Evolutionary conservation across 2,797 vertebrate genomes (phyloP).

Genomic region (Coregonus ussuriensis): DNA sequence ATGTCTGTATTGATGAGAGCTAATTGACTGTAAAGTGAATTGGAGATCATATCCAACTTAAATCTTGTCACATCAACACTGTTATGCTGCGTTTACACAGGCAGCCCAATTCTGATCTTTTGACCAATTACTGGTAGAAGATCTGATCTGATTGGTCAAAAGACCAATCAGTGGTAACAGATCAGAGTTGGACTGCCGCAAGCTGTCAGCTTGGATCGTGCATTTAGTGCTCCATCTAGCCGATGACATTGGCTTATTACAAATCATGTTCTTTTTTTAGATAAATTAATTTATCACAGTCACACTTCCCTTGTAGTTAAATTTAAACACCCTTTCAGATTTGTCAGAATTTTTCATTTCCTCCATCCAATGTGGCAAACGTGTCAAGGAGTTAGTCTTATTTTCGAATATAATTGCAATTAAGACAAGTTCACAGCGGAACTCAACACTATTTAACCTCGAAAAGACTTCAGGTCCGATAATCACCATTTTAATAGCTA

Average conservation of each 20-base stretch:
- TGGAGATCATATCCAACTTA: not conserved
- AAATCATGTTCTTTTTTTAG: not conserved
- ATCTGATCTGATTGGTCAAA: too few relatives aligned
- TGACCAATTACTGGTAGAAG: too few relatives aligned
- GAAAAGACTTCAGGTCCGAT: conserved; percentile 54
- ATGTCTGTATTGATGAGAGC: conserved; percentile 44
- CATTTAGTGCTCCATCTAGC: not conserved
- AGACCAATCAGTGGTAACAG: too few relatives aligned
- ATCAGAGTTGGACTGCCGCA: too few relatives aligned
- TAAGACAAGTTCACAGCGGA: conserved; percentile 61
- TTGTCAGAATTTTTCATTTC: conserved; percentile 34
- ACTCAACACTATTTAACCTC: conserved; percentile 62
- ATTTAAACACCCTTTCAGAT: not conserved
- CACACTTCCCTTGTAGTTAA: not conserved
- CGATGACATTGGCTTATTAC: not conserved
- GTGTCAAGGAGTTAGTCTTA: conserved; percentile 45
- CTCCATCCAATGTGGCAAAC: conserved; percentile 31
- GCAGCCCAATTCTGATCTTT: not conserved
- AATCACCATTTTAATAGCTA: conserved; percentile 67
- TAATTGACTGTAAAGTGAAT: conserved; percentile 49
- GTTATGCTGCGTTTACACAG: not conserved
- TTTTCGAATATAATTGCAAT: conserved; percentile 64
- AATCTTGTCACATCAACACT: not conserved
- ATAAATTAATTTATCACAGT: not conserved
- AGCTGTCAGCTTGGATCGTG: not conserved